Evolutionary conservation across 2,797 vertebrate genomes (phyloP).

Genomic region (Moxostoma hubbsi): DNA sequence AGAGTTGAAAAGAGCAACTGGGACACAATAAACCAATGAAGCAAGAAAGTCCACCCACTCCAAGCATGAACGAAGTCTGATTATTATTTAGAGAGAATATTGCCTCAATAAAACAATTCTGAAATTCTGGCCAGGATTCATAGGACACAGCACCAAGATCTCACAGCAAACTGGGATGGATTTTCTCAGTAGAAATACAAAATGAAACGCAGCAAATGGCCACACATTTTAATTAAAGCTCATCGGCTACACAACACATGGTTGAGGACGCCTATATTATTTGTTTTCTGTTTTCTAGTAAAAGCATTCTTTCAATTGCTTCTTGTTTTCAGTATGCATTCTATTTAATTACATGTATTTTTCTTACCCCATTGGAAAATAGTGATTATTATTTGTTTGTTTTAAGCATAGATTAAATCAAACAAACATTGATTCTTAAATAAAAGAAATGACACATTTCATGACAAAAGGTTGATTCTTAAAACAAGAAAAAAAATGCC

Average conservation of each 20-base stretch:
- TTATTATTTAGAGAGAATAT: constrained; percentile 64
- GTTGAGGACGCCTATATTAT: not conserved
- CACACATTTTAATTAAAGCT: constrained; percentile 19
- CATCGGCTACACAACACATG: not conserved
- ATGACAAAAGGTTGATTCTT: no score
- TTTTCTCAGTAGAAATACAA: constrained; percentile 16
- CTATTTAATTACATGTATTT: no score
- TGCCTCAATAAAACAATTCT: constrained; percentile 56
- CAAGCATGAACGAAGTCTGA: constrained; percentile 57
- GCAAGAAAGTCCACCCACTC: constrained; percentile 49
- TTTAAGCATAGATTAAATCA: no score
- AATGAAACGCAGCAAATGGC: constrained; percentile 4
- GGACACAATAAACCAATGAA: constrained; percentile 52
- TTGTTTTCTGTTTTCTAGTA: not conserved
- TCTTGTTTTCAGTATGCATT: no score
- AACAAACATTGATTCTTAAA: no score
- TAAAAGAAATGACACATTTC: no score
- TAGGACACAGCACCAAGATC: constrained; percentile 49
- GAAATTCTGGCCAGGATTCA: constrained; percentile 50
- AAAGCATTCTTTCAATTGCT: no score
- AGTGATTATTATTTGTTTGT: no score
- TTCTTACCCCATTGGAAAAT: no score
- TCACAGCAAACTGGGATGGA: constrained; percentile 41
- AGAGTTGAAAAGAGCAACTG: constrained; percentile 50
- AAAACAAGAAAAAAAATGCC: no score